These are phyloP conservation scores for Acanthornis magna DNA, from an alignment of 2,797 vertebrate genomes.

Conservation along the genomic window DNA sequence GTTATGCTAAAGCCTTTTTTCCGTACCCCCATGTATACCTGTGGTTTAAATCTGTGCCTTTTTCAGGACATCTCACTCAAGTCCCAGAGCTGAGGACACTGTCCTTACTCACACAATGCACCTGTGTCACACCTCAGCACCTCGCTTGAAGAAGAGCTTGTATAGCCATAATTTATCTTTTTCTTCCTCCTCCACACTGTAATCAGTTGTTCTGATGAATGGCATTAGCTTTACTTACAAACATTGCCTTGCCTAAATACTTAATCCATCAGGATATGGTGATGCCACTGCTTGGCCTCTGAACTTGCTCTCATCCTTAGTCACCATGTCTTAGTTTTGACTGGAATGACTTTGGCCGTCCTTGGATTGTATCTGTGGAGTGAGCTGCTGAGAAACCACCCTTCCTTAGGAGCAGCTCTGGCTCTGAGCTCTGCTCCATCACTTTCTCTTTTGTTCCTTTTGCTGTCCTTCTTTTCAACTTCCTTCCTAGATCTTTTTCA, in stretches of 20 bases:
- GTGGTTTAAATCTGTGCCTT: background rate
- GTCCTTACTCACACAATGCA: background rate
- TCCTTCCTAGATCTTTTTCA: slow-evolving; percentile 62
- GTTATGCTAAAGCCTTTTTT: background rate
- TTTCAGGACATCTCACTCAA: background rate
- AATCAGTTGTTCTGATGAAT: background rate
- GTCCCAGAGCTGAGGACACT: background rate
- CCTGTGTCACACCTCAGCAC: background rate
- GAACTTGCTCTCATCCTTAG: background rate
- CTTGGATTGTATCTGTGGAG: background rate
- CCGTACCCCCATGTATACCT: background rate
- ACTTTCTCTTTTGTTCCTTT: slow-evolving; percentile 34
- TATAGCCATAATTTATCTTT: background rate
- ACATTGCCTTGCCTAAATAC: background rate
- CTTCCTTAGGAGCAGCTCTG: background rate
- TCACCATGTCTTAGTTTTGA: background rate
- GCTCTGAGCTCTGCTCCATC: background rate
- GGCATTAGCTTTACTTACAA: background rate
- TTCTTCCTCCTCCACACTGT: rapidly evolving
- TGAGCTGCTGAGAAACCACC: background rate
- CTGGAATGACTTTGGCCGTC: slow-evolving; percentile 12
- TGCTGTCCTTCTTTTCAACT: slow-evolving; percentile 34
- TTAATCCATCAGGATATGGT: background rate
- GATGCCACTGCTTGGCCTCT: background rate
- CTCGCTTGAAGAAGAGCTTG: background rate